A percentile compares a stretch with the other conserved stretches of the same genome.
Evolutionary conservation across 2,113 vertebrate genomes (phyloP).

Genomic region (Meleagris gallopavo): DNA sequence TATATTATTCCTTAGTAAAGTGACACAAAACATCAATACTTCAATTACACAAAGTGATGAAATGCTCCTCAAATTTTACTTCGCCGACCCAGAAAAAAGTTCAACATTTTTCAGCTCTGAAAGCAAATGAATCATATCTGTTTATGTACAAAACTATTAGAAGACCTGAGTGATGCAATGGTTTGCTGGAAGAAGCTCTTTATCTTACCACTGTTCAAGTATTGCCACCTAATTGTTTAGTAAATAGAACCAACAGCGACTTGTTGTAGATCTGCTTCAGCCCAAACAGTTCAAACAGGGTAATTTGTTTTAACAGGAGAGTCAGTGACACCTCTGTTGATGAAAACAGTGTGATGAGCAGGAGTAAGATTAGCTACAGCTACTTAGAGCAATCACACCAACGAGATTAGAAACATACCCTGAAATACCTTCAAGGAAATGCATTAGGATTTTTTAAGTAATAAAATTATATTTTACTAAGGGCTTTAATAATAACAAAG

Average conservation of each 20-base stretch:
- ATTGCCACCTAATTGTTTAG: not conserved
- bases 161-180: rapidly evolving
- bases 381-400: not conserved
- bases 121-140: not conserved
- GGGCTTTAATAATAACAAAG: not conserved
- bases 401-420: not conserved
- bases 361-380: not conserved
- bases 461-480: not conserved
- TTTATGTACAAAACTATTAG: not conserved
- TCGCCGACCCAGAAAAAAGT: not conserved
- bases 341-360: too few relatives aligned
- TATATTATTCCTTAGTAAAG: not conserved
- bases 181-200: not conserved
- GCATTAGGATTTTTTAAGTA: not conserved
- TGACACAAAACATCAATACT: not conserved
- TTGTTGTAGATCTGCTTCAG: not conserved
- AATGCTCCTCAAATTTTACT: not conserved
- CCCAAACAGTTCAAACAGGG: not conserved
- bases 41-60: not conserved
- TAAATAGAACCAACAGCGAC: not conserved
- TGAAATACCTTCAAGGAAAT: not conserved
- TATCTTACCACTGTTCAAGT: not conserved
- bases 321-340: not conserved
- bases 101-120: not conserved
- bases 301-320: not conserved